Percentiles rank a stretch among this genome's conserved stretches.
Conservation (phyloP, 2,888 invertebrate species). For the Erebia ligea region DNA sequence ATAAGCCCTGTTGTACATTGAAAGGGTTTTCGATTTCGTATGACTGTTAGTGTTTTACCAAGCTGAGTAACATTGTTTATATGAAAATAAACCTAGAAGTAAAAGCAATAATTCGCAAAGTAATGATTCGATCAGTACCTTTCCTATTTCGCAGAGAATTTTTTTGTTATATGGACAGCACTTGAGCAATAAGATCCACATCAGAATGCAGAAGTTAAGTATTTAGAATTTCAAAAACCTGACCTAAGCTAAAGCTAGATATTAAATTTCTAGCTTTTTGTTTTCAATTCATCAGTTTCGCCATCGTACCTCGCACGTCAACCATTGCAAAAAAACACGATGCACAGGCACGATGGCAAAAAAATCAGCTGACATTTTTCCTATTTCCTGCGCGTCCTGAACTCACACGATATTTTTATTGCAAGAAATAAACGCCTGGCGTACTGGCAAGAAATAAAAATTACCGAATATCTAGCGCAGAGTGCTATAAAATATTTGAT, state of each 20-base stretch:
- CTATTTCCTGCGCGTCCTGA: slow-evolving; percentile 5
- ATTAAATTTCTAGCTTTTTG: background rate
- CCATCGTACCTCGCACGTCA: too few relatives aligned
- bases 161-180: too few relatives aligned
- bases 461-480: background rate
- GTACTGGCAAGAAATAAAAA: slow-evolving; percentile 1
- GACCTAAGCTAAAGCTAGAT: background rate
- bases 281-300: background rate
- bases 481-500: background rate
- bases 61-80: too few relatives aligned
- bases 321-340: too few relatives aligned
- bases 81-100: too few relatives aligned
- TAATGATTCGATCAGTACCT: background rate
- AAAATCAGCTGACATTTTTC: slow-evolving; percentile 4
- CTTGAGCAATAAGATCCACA: too few relatives aligned
- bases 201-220: too few relatives aligned
- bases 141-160: too few relatives aligned
- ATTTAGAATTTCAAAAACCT: background rate
- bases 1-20: background rate
- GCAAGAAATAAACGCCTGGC: background rate
- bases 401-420: slow-evolving; percentile 5
- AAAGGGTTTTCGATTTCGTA: background rate
- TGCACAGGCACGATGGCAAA: background rate
- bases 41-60: background rate
- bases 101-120: too few relatives aligned